Conservation (phyloP, 2,113 vertebrate genomes). For the Silurus glanis region DNA sequence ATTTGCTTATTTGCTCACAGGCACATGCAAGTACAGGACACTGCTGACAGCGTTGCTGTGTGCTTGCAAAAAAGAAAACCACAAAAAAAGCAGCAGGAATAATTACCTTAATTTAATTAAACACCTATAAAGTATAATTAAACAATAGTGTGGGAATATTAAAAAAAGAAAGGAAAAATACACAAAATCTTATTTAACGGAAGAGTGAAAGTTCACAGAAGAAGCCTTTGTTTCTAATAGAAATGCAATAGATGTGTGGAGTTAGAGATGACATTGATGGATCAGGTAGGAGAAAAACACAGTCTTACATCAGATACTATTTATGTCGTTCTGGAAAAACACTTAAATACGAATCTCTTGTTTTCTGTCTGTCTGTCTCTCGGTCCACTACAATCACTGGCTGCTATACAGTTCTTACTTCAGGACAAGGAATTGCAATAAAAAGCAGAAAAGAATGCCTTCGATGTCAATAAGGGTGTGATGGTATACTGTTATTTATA, state of each 20-base stretch:
- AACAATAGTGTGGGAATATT: slow-evolving; percentile 20
- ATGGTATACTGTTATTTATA: neutral
- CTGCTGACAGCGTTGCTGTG: slow-evolving; percentile 16
- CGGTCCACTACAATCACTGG: neutral
- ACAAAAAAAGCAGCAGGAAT: slow-evolving; percentile 33
- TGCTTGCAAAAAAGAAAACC: neutral
- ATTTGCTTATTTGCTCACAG: slow-evolving; percentile 39
- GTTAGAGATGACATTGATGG: neutral
- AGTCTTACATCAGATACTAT: slow-evolving; percentile 17
- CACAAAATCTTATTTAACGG: neutral
- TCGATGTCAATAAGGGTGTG: neutral
- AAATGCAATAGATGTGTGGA: neutral
- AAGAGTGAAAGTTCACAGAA: neutral
- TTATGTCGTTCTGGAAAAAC: neutral
- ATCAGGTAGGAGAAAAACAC: neutral
- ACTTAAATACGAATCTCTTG: neutral
- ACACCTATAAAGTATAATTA: slow-evolving; percentile 19
- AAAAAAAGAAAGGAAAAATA: neutral
- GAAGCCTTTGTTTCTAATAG: neutral
- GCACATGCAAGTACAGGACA: slow-evolving; percentile 43
- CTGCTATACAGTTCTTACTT: slow-evolving; percentile 16
- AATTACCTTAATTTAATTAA: slow-evolving; percentile 50
- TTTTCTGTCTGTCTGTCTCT: neutral
- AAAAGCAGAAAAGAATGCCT: neutral
- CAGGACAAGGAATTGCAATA: neutral